Evolutionary conservation across 1,140 invertebrate genomes (phyloP), one percentile per base, ranked within the genome.

Genomic region (Aradophagus sp.): DNA sequence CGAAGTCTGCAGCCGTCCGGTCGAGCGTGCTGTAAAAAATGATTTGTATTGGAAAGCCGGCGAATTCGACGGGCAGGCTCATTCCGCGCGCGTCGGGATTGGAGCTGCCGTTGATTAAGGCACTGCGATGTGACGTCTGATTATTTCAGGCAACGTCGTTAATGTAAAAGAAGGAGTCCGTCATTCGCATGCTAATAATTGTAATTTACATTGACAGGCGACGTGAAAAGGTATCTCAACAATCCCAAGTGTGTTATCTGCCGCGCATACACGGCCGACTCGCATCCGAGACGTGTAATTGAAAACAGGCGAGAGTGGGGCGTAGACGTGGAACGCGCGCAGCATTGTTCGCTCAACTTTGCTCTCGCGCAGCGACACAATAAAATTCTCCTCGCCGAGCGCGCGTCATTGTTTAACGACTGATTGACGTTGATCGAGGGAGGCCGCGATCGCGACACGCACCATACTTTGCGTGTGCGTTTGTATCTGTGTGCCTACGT

Each of bases 351-450:
- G 36, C 3, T 7, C 65, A 78, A 80, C 78, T 78, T 81, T 78
- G 68, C 73, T 79, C 65, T 8, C 20, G 78, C 79, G 62, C 73
- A 67, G 72, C 76, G 72, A 78, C 80, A 82, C 80, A 80, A 82
- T 82, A 77, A 82, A 82, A 82, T 82, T 79, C 80, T 80, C 78
- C 81, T 82, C 81, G n/a, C 74, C 61, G 59, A 75, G 44, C 76
- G 76, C 55, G 72, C n/a, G n/a, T 80, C 77, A 79, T 81, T 82
- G 79, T 82, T 81, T 81, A 82, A 80, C 80, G 70, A 63, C 68
- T 82, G 80, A 82, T 82, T 82, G 80, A 81, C 80, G 73, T 82
- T 82, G 80, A 82, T 81, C 79, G 79, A 81, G 80, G 80, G 80
- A 79, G 47, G 34, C 61, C 61, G 36, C 75, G 44, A 34, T 66